Evolutionary conservation across 92 coral and sea anemone species (phyloP).

Genomic region (Palythoa grandis): DNA sequence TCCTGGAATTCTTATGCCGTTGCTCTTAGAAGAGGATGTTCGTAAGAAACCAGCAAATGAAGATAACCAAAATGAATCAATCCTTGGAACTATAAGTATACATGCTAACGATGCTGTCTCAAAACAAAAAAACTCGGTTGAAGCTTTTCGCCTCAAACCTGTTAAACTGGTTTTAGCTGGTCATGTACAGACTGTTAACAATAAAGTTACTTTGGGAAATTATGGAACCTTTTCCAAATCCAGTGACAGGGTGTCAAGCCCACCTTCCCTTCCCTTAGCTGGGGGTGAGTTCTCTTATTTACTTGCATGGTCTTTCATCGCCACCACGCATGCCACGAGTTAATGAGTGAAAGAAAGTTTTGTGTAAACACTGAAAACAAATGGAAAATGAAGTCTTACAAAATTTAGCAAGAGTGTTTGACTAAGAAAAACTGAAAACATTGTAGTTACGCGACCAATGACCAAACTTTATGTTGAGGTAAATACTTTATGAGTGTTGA

Average conservation of each 20-base stretch:
- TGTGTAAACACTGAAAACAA: too few species aligned
- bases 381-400: too few species aligned
- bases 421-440: too few species aligned
- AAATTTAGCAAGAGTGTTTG: too few species aligned
- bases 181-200: neutral
- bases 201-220: neutral
- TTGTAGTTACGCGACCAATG: too few species aligned
- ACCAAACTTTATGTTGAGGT: neutral
- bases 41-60: neutral
- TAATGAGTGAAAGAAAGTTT: too few species aligned
- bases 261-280: neutral
- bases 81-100: neutral
- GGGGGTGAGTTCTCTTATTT: neutral
- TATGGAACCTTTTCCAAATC: neutral
- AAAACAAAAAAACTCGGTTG: neutral
- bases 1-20: slow-evolving; percentile 11
- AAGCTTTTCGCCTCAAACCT: neutral
- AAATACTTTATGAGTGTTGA: neutral
- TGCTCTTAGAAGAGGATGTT: slow-evolving; percentile 1
- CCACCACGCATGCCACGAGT: neutral
- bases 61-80: neutral
- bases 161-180: neutral
- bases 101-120: neutral
- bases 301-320: neutral
- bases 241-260: neutral